Evolutionary conservation across 2,797 vertebrate species (phyloP).

Genomic region (Balearica regulorum): DNA sequence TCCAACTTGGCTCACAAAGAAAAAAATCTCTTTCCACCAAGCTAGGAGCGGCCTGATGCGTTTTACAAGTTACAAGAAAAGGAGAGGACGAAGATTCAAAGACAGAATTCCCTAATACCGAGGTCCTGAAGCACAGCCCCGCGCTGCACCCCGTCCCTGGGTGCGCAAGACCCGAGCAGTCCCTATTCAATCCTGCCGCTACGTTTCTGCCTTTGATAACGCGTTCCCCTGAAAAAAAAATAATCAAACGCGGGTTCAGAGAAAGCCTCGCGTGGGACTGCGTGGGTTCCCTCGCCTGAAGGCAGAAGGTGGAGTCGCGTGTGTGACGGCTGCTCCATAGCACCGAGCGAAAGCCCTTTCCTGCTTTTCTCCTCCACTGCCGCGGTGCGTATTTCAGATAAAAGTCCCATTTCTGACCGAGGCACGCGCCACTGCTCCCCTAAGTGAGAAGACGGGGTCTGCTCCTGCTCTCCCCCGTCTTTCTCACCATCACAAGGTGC

Average conservation of each 20-base stretch:
- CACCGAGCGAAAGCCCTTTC: neutral
- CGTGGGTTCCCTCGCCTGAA: neutral
- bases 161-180: neutral
- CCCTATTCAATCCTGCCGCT: neutral
- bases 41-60: neutral
- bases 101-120: neutral
- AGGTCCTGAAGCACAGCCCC: neutral
- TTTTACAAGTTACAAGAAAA: neutral
- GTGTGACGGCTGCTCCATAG: neutral
- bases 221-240: neutral
- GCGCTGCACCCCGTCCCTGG: fast-evolving
- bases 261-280: neutral
- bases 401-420: neutral
- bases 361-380: neutral
- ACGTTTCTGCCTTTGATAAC: neutral
- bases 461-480: neutral
- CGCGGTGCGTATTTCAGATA: neutral
- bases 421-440: fast-evolving
- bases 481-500: neutral
- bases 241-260: neutral
- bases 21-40: neutral
- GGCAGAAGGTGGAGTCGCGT: neutral
- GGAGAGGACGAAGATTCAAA: neutral
- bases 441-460: neutral
- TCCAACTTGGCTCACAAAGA: neutral